A percentile compares a stretch with the other conserved stretches of the same genome.
phyloP scores from a whole-genome alignment of 2,113 vertebrate genomes.

The Pelecanus crispus region DNA sequence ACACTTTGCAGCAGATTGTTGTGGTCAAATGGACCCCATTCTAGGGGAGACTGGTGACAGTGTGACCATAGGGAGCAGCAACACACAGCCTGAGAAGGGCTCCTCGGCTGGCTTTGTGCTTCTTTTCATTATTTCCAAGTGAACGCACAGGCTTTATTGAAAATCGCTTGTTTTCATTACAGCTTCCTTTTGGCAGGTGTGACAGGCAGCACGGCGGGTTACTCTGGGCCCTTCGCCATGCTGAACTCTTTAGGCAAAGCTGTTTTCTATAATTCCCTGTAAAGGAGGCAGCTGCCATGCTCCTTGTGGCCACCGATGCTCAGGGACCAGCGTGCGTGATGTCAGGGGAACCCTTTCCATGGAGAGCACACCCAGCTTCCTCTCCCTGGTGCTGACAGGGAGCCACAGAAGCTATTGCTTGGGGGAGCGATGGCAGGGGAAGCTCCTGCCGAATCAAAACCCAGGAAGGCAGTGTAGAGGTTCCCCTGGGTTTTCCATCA shows the following conservation, averaged over 20 bases:
- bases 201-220: background rate
- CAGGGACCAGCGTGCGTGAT: accelerated
- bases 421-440: background rate
- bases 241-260: background rate
- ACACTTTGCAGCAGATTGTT: background rate
- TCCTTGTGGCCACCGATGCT: background rate
- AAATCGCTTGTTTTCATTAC: background rate
- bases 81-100: background rate
- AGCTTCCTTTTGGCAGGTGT: background rate
- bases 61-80: background rate
- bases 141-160: background rate
- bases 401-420: background rate
- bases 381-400: accelerated
- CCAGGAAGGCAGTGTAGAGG: background rate
- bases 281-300: background rate
- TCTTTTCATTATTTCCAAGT: background rate
- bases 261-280: background rate
- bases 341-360: background rate
- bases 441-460: background rate
- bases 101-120: background rate
- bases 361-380: background rate
- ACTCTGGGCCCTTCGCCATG: background rate
- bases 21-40: background rate
- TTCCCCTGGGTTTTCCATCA: background rate
- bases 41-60: background rate